phyloP scores from a whole-genome alignment of 2,113 vertebrate genomes.

The Chlamydotis undulata region DNA sequence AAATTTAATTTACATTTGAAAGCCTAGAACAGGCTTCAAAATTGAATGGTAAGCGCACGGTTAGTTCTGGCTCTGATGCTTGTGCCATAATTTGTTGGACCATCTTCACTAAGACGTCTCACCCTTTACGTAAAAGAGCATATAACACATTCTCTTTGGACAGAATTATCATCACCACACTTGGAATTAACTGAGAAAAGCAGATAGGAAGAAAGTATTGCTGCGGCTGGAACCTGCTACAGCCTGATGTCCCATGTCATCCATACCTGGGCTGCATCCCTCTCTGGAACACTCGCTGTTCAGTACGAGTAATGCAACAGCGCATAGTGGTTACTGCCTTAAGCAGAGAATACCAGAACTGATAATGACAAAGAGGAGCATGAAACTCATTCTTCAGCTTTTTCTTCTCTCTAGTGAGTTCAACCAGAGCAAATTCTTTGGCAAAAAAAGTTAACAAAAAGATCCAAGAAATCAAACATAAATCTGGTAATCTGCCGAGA shows the following conservation, averaged over 20 bases:
- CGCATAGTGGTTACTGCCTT: background rate
- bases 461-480: conserved; percentile 46
- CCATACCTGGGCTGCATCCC: background rate
- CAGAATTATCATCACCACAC: background rate
- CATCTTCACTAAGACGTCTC: fast-evolving
- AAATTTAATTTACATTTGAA: background rate
- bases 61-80: background rate
- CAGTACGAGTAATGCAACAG: fast-evolving
- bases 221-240: background rate
- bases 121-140: fast-evolving
- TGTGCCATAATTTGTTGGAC: background rate
- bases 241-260: background rate
- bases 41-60: fast-evolving
- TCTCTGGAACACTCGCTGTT: fast-evolving
- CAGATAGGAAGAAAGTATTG: background rate
- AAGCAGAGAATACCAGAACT: background rate
- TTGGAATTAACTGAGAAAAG: background rate
- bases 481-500: conserved; percentile 1
- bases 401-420: conserved; percentile 3
- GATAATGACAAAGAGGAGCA: background rate
- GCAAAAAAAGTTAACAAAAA: background rate
- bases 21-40: background rate
- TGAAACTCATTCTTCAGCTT: background rate
- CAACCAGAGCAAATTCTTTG: conserved; percentile 38
- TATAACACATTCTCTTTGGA: background rate